Evolutionary conservation across 2,113 vertebrate species (phyloP).

Genomic region (Xiphophorus hellerii): DNA sequence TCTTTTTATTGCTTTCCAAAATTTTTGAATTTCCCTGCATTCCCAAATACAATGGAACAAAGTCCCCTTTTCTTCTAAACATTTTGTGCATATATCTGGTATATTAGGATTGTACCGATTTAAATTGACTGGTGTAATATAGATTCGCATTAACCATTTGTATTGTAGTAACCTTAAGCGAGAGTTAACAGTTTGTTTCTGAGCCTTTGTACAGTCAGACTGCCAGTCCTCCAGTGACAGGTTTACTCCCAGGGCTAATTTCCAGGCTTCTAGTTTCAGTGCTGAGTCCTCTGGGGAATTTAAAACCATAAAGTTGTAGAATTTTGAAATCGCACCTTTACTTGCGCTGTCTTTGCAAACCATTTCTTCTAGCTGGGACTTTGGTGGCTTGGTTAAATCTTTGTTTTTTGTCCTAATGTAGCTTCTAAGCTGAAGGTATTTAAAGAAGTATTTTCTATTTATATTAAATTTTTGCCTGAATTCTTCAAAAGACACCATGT

Average conservation of each 20-base stretch:
- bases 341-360: neutral
- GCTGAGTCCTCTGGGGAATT: neutral
- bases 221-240: neutral
- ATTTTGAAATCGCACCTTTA: neutral
- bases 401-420: neutral
- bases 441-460: neutral
- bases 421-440: neutral
- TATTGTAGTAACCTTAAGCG: too few species aligned
- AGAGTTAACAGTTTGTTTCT: neutral
- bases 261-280: neutral
- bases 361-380: neutral
- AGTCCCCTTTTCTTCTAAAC: too few species aligned
- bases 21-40: too few species aligned
- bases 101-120: too few species aligned
- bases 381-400: neutral
- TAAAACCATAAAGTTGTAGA: neutral
- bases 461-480: neutral
- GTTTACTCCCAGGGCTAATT: neutral
- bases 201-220: neutral
- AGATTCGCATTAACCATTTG: too few species aligned
- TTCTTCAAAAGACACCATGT: neutral
- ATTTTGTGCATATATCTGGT: too few species aligned
- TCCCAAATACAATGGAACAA: too few species aligned
- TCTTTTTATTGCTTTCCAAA: too few species aligned
- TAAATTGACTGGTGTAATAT: too few species aligned